Conservation (phyloP, 2,797 vertebrate species). For the Xiphorhynchus erythropygius region DNA sequence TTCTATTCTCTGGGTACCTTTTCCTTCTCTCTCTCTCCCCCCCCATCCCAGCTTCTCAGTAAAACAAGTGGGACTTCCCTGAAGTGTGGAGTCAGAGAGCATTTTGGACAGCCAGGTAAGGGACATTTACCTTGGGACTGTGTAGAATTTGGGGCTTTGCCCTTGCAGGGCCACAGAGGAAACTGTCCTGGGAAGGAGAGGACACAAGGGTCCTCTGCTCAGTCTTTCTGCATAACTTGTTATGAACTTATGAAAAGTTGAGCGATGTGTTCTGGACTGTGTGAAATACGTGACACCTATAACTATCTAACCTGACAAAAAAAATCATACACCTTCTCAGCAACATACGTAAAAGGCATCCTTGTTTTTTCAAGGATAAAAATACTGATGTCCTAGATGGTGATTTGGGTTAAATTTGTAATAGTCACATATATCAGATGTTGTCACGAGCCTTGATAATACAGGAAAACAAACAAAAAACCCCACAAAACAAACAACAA, state of each 20-base stretch:
- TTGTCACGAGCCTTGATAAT: background rate
- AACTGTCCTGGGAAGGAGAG: background rate
- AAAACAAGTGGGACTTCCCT: fast-evolving
- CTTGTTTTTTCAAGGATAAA: background rate
- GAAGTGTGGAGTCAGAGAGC: background rate
- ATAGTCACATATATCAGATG: background rate
- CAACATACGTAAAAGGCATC: background rate
- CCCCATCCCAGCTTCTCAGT: background rate
- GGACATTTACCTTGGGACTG: background rate
- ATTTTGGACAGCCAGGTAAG: background rate
- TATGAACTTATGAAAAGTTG: background rate
- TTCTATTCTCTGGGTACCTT: background rate
- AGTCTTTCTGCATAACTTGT: background rate
- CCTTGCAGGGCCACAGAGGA: background rate
- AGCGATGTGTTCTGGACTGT: background rate
- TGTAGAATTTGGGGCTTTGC: background rate
- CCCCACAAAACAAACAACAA: too few species aligned
- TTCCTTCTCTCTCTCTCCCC: background rate
- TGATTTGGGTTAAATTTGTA: background rate
- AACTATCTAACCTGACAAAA: background rate
- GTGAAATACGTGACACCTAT: background rate
- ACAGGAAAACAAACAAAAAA: background rate
- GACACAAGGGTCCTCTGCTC: background rate
- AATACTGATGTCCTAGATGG: background rate
- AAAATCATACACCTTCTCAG: background rate